These are phyloP conservation scores for Numenius phaeopus DNA, from an alignment of 2,797 vertebrate species.

Conservation along the genomic window DNA sequence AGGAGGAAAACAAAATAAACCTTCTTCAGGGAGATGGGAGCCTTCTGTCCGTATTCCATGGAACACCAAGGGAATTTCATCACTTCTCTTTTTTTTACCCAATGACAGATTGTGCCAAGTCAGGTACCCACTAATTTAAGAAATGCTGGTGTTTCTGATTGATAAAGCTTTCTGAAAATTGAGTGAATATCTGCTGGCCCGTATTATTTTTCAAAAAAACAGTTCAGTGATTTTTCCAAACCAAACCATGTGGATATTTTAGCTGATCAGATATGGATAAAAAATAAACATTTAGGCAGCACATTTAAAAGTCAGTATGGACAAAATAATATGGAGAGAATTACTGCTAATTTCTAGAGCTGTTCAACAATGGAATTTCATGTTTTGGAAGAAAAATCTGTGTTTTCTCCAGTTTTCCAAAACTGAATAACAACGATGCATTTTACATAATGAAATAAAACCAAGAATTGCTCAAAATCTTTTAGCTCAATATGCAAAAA, in stretches of 20 bases:
- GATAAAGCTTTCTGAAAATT: constrained; percentile 1
- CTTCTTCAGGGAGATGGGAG: background rate
- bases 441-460: background rate
- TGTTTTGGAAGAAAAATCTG: background rate
- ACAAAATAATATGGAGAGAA: background rate
- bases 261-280: background rate
- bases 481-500: background rate
- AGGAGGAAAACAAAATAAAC: constrained; percentile 4
- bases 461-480: background rate
- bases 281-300: background rate
- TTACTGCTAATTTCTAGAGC: background rate
- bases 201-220: background rate
- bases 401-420: background rate
- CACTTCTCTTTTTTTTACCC: background rate
- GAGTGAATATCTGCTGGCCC: background rate
- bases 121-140: constrained; percentile 4
- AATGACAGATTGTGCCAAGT: constrained; percentile 37
- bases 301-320: background rate
- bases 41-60: constrained; percentile 13
- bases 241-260: background rate
- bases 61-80: constrained; percentile 12
- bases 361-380: background rate
- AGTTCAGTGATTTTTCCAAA: background rate
- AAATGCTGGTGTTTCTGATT: constrained; percentile 24
- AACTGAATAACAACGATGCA: background rate